phyloP scores from a whole-genome alignment of 2,797 vertebrate genomes.

The Acanthopagrus latus region DNA sequence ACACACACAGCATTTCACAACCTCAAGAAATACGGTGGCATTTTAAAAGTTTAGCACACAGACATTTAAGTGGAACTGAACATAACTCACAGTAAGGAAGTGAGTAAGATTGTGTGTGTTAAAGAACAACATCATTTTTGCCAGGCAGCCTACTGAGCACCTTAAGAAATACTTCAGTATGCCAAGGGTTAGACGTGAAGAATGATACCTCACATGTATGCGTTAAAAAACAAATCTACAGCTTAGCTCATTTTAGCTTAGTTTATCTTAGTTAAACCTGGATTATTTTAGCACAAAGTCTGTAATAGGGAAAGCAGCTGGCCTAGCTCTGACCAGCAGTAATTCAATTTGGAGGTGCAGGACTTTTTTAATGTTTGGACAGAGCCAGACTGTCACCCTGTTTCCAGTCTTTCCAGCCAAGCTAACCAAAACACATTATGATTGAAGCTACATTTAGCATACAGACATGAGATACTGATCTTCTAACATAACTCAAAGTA shows the following conservation, averaged over 20 bases:
- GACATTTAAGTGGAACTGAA: too few species aligned
- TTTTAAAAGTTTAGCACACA: background rate
- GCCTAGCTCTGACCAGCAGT: too few species aligned
- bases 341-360: background rate
- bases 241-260: too few species aligned
- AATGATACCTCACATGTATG: too few species aligned
- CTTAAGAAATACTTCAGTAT: too few species aligned
- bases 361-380: background rate
- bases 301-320: too few species aligned
- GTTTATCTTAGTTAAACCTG: too few species aligned
- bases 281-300: too few species aligned
- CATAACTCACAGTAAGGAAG: background rate
- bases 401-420: background rate
- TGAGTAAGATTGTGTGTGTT: background rate
- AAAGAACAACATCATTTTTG: slow-evolving; percentile 28
- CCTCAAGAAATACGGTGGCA: too few species aligned
- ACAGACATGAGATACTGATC: background rate
- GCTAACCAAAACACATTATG: background rate
- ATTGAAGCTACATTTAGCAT: background rate
- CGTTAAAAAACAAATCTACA: too few species aligned
- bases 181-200: too few species aligned
- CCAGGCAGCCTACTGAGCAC: slow-evolving; percentile 47
- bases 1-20: background rate
- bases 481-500: background rate
- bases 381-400: background rate